Conservation (phyloP, 2,888 invertebrate species). For the Pegoplata infirma region DNA sequence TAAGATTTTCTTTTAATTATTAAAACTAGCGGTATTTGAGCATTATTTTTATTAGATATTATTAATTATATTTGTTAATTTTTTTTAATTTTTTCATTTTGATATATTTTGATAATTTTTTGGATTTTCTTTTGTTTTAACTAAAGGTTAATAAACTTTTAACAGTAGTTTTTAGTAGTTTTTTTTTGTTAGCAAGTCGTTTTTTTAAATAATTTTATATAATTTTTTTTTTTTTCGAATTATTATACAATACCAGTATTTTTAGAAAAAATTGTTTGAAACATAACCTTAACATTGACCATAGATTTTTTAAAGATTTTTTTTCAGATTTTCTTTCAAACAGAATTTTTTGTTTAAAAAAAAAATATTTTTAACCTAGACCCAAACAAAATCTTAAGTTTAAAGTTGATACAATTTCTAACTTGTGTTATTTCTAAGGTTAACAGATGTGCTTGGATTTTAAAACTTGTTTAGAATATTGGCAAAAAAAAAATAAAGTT, state of each 20-base stretch:
- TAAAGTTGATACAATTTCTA: not conserved
- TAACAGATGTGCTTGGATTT: not conserved
- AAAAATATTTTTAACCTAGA: constrained; percentile 14
- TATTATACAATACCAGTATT: not conserved
- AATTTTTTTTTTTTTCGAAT: not conserved
- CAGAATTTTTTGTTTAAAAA: not conserved
- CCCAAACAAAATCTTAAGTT: constrained; percentile 36
- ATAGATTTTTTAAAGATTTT: not conserved
- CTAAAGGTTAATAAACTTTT: constrained; percentile 1
- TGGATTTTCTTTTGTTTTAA: not conserved
- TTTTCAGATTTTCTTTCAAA: not conserved
- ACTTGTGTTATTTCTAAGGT: not conserved
- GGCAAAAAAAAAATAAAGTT: no score
- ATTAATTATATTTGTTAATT: not conserved
- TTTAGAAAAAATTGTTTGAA: not conserved
- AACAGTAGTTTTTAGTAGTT: not conserved
- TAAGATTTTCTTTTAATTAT: not conserved
- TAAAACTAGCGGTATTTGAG: not conserved
- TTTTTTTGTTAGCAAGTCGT: constrained; percentile 5
- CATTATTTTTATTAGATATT: not conserved
- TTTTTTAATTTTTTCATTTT: not conserved
- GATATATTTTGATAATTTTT: no score
- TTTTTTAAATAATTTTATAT: not conserved
- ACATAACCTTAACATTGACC: constrained; percentile 17
- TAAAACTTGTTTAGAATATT: no score